These are phyloP conservation scores for Schizothorax lantsangensis DNA, from an alignment of 2,797 vertebrate genomes.

Conservation along the genomic window DNA sequence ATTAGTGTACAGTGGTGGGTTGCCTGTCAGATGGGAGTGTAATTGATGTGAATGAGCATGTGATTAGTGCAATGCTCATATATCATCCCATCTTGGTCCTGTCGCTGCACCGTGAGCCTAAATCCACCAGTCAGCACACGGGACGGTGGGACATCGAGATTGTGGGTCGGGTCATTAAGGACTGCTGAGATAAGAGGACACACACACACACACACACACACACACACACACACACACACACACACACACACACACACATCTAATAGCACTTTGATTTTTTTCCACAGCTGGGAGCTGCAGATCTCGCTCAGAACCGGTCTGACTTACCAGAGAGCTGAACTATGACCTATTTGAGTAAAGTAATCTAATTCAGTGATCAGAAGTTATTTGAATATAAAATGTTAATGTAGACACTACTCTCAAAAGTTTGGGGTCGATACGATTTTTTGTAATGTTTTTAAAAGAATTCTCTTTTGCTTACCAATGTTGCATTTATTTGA, in stretches of 20 bases:
- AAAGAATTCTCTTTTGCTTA: not conserved
- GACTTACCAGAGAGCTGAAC: not conserved
- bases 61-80: constrained; percentile 61
- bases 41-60: constrained; percentile 70
- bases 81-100: constrained; percentile 65
- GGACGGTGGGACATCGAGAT: constrained; percentile 54
- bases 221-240: not conserved
- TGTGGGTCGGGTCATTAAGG: constrained; percentile 39
- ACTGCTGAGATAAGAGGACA: constrained; percentile 24
- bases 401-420: not conserved
- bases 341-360: not conserved
- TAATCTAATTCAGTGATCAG: not conserved
- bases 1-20: constrained; percentile 72
- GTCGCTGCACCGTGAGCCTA: constrained; percentile 51
- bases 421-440: not conserved
- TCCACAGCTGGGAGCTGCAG: not conserved
- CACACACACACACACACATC: not conserved
- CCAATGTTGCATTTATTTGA: not conserved
- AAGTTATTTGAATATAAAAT: not conserved
- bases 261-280: constrained; percentile 17
- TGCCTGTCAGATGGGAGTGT: constrained; percentile 68
- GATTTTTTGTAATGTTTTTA: not conserved
- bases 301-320: not conserved
- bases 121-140: constrained; percentile 8
- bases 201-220: not conserved